Evolutionary conservation across 2,888 invertebrate genomes (phyloP), one percentile per base, ranked within the genome.

Genomic region (Phragmatobia fuliginosa): DNA sequence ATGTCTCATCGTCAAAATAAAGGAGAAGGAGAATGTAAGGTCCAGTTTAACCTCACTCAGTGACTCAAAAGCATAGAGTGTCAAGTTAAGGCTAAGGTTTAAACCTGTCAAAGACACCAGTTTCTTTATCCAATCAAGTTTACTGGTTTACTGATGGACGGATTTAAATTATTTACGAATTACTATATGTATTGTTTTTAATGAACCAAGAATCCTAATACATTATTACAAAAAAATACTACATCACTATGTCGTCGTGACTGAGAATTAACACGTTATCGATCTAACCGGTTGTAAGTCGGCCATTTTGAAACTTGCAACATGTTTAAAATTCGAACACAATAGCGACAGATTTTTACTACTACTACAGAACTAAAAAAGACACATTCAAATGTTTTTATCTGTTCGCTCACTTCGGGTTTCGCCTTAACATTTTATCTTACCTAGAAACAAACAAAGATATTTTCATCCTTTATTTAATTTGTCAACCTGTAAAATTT

Each of bases 251-350:
- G 18, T 11, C 32, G 31, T 59, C 32, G 31, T 59, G 31, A 59
- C 8, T 21, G 21, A 59, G 59, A 32, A 56, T 14, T 28, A 56
- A 56, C 52, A 28, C 25, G 25, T 56, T 28, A 56, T 16, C 52
- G 14, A 16, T 14, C 14, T 56, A 56, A 56, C 52, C 52, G 52
- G 52, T 56, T 56, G 25, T 28, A 14, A 56, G 52, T 56, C 52
- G 52, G 52, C 52, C 52, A 56, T 56, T 56, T 56, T 56, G 52
- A 56, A 56, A 56, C 25, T 56, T 14, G 31, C 32, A 59, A 32
- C 31, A 59, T 14, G 32, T 59, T 58, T 59, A 32, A 21, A 59
- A 32, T 32, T 32, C 52, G 52, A 56, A 56, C 52, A 56, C 28
- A 28, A 14, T 56, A 16, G 52, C 28, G 52, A 25, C 52, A 56